phyloP scores from a whole-genome alignment of 2,888 invertebrate genomes.

The Ommatoiulus sabulosus region DNA sequence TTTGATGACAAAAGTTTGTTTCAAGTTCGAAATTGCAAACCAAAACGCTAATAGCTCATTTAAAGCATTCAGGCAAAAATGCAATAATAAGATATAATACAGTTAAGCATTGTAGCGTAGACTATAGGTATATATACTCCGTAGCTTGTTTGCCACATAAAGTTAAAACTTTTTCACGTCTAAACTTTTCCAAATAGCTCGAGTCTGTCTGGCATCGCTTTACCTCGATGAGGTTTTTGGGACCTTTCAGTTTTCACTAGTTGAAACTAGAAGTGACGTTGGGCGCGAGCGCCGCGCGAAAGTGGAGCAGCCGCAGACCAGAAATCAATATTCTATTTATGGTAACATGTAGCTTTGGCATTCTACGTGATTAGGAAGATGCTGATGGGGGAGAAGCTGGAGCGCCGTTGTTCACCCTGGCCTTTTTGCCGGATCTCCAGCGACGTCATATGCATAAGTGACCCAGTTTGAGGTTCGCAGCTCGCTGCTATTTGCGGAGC shows the following conservation, averaged over 20 bases:
- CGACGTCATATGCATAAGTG: slow-evolving; percentile 25
- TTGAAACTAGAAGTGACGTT: neutral
- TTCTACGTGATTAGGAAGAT: slow-evolving; percentile 52
- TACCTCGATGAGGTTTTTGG: neutral
- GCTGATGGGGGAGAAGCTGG: neutral
- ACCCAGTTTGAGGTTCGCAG: slow-evolving; percentile 42
- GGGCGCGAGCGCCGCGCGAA: neutral
- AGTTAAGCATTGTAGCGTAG: no score
- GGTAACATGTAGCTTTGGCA: slow-evolving; percentile 58
- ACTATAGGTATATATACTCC: no score
- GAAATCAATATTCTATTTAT: slow-evolving; percentile 58
- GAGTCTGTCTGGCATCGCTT: no score
- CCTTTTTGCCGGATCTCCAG: slow-evolving; percentile 38
- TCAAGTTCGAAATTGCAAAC: no score
- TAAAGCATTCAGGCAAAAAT: no score
- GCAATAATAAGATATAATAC: no score
- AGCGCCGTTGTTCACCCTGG: slow-evolving; percentile 47
- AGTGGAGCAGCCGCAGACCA: neutral
- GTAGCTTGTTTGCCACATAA: no score
- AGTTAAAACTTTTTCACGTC: no score
- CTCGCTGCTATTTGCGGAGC: neutral
- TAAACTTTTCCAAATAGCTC: no score
- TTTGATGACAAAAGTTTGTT: no score
- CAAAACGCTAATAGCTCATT: no score
- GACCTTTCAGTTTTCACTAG: neutral